Base-by-base conservation (phyloP, 2,797 vertebrate genomes). In the Tapirus indicus region DNA sequence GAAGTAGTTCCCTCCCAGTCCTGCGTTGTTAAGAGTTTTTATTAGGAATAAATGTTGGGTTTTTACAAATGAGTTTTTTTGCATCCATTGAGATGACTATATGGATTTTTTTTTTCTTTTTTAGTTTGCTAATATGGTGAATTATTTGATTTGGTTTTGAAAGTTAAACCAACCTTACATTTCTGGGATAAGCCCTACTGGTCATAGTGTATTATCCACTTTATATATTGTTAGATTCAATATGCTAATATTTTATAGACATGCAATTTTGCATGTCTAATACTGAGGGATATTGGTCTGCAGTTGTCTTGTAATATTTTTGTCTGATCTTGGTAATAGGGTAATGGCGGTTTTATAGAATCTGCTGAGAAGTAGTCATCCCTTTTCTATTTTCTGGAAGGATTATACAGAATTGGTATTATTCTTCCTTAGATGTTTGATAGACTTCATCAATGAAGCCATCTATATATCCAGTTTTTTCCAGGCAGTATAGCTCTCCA, bases 101-200 rank as follows among this genome's bases (percentile, higher is more conserved):
- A 27, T 56, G 49, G 12, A 13, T 52, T 52, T 47, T 52, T 10
- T 84, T 93, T 88, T 77, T 38, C 8, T 84, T 54, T 88, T 64
- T 95, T 72, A 62, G 78, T 93, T 79, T 91, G 44, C 18, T 74
- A 79, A 78, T 96, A 74, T 75, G 71, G n/a, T 80, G 41, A 92
- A 88, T 60, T 84, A 62, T 12, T 60, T 87, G 80, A 78, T 87
- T 54, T 64, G 64, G 47, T 92, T 90, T 88, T 32, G 25, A 91
- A 85, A 69, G n/a, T n/a, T 80, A 82, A 86, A 64, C 18, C 27
- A 92, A 56, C 29, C 29, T 77, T 71, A 52, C 4, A 54, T 80
- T 74, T 69, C 68, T 94, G n/a, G 27, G n/a, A 71, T 49, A 86
- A 86, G 14, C 13, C 49, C 44, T 95, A 27, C 8, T 60, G 20